Base-by-base conservation (phyloP, 1,140 invertebrate species). In the Zaprionus nigranus region DNA sequence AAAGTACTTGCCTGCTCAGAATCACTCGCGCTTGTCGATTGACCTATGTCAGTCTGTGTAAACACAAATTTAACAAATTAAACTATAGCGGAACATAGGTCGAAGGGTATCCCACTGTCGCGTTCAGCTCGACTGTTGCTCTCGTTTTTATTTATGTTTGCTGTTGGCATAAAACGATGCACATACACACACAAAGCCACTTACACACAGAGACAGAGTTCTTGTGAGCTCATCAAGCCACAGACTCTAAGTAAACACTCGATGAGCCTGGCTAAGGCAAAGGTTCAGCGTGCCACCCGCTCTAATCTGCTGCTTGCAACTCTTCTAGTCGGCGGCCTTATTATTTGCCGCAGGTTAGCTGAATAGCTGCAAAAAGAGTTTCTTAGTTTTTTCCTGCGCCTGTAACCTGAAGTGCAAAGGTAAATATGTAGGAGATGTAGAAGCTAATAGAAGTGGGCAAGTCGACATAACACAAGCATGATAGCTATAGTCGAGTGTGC, bases 381-480 rank as follows among this genome's bases (percentile, higher is more conserved):
- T 51, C 20, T 24, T 24, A 3, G 9, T 22, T 17, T 49, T 49
- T 61, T n/a, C 11, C 13, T 20, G 20, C 43, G 58, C 20, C 17
- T 56, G 60, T 73, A 20, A 40, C 51, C 28, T 63, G 62, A 73
- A 67, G 76, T 79, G 76, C 57, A 63, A 79, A 75, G 56, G 77
- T 22, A 79, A 79, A 79, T 75, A 79, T 64, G 20, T 36, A 51
- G 28, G 28, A 46, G 28, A n/a, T 24, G 26, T 22, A 34, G 9
- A 59, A 79, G 69, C 79, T 62, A 80, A 78, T 78, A 57, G 40
- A 75, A 70, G 58, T 46, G 46, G 36, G 38, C 49, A 51, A 53
- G 3, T 58, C 57, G n/a, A 12, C 22, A 11, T 24, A 56, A 12
- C 13, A 17, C 43, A 67, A 36, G 24, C 15, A 17, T n/a, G 24